These are phyloP conservation scores for Pectinophora gossypiella DNA, from an alignment of 1,140 invertebrate genomes.

Conservation along the genomic window DNA sequence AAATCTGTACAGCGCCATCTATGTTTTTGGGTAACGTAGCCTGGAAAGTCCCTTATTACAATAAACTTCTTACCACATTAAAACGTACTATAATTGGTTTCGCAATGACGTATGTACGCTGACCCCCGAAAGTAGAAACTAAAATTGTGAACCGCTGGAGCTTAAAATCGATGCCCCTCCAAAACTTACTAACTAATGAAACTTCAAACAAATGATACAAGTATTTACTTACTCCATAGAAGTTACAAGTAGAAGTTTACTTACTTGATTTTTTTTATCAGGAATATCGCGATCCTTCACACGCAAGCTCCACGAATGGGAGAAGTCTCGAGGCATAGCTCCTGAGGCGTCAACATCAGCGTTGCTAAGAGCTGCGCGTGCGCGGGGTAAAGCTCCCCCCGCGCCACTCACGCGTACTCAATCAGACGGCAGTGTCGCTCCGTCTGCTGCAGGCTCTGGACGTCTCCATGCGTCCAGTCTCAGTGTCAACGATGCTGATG, in stretches of 20 bases:
- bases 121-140: too few species aligned
- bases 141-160: too few species aligned
- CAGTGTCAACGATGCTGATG: constrained; percentile 82
- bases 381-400: constrained; percentile 69
- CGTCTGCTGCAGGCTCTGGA: constrained; percentile 59
- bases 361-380: constrained; percentile 76
- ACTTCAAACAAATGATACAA: too few species aligned
- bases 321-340: constrained; percentile 87
- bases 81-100: too few species aligned
- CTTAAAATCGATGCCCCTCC: too few species aligned
- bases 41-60: too few species aligned
- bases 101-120: too few species aligned
- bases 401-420: constrained; percentile 78
- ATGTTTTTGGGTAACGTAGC: too few species aligned
- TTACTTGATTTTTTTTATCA: constrained; percentile 17
- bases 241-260: background rate
- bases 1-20: too few species aligned
- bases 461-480: constrained; percentile 82
- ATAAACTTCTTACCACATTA: too few species aligned
- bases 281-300: constrained; percentile 91
- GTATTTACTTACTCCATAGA: too few species aligned
- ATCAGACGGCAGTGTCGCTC: constrained; percentile 82
- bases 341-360: constrained; percentile 89
- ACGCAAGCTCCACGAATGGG: constrained; percentile 93
- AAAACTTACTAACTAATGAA: too few species aligned